A percentile compares a stretch with the other conserved stretches of the same genome.
Evolutionary conservation across 2,113 vertebrate species (phyloP).

Genomic region (Nothobranchius furzeri): DNA sequence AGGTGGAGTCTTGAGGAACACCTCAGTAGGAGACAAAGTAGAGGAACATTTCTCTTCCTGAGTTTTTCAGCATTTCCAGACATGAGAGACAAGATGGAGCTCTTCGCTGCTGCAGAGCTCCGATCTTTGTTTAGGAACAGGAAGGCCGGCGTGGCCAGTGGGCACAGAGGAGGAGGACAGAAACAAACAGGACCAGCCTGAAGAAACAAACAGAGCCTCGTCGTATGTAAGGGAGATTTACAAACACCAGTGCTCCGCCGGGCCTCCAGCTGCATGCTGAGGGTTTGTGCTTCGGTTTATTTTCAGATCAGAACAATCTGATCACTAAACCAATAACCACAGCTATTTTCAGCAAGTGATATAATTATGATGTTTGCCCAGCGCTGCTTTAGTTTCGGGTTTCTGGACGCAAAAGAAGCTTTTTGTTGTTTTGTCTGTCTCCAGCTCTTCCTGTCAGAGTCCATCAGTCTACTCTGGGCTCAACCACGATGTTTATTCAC

Average conservation of each 20-base stretch:
- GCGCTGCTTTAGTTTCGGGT: constrained; percentile 12
- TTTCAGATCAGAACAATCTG: constrained; percentile 32
- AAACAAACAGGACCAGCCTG: constrained; percentile 27
- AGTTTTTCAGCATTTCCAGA: neutral
- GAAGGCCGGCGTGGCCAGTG: constrained; percentile 1
- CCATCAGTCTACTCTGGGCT: neutral
- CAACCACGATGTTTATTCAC: too few relatives aligned
- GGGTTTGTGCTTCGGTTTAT: constrained; percentile 33
- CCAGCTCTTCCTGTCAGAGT: neutral
- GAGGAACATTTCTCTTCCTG: neutral
- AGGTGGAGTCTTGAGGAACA: too few relatives aligned
- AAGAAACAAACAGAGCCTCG: constrained; percentile 42
- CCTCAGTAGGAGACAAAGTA: too few relatives aligned
- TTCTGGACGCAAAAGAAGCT: constrained; percentile 11
- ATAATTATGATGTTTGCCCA: constrained; percentile 17
- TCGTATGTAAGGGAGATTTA: constrained; percentile 15
- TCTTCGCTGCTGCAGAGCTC: constrained; percentile 13
- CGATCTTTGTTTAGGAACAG: constrained; percentile 1
- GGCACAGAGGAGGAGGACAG: constrained; percentile 23
- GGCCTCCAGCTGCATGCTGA: too few relatives aligned
- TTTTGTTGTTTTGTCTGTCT: neutral
- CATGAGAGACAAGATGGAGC: neutral
- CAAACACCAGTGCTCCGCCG: too few relatives aligned
- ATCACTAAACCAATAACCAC: constrained; percentile 50
- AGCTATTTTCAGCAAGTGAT: constrained; percentile 39